Evolutionary conservation across 2,797 vertebrate genomes (phyloP).

Genomic region (Anguilla anguilla): DNA sequence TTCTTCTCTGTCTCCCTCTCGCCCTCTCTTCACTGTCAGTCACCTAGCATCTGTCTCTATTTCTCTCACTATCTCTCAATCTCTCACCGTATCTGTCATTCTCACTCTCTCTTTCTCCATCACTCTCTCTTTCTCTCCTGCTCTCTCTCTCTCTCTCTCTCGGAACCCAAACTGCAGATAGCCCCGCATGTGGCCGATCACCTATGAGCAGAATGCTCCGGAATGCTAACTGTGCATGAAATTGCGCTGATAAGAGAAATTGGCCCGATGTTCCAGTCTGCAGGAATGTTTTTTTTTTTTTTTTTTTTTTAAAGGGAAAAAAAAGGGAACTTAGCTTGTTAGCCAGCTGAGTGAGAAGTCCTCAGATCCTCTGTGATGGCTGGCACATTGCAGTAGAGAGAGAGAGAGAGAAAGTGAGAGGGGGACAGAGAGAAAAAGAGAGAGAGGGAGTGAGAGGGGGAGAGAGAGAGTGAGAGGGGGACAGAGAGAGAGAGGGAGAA

Average conservation of each 20-base stretch:
- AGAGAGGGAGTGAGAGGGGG: too few relatives aligned
- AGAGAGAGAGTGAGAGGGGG: too few relatives aligned
- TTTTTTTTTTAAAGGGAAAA: slow-evolving; percentile 24
- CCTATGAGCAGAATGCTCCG: slow-evolving; percentile 60
- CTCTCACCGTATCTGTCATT: not conserved
- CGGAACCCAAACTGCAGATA: not conserved
- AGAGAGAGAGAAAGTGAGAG: slow-evolving; percentile 34
- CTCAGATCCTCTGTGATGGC: slow-evolving; percentile 70
- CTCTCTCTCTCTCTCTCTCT: not conserved
- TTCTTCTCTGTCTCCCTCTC: not conserved
- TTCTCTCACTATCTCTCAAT: not conserved
- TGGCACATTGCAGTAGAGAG: slow-evolving; percentile 69
- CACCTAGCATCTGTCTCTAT: not conserved
- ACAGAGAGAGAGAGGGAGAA: too few relatives aligned
- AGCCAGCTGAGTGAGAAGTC: slow-evolving; percentile 71
- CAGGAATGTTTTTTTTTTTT: slow-evolving; percentile 53
- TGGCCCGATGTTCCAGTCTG: slow-evolving; percentile 77
- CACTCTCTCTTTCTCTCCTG: not conserved
- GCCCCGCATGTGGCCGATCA: slow-evolving; percentile 50
- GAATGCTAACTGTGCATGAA: slow-evolving; percentile 76
- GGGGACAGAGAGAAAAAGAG: too few relatives aligned
- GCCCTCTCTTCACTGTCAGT: not conserved
- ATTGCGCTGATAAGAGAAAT: slow-evolving; percentile 74
- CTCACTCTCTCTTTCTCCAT: not conserved
- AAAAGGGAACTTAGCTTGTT: slow-evolving; percentile 63